Conservation (phyloP, 2,888 invertebrate genomes). For the Malthinus flaveolus region DNA sequence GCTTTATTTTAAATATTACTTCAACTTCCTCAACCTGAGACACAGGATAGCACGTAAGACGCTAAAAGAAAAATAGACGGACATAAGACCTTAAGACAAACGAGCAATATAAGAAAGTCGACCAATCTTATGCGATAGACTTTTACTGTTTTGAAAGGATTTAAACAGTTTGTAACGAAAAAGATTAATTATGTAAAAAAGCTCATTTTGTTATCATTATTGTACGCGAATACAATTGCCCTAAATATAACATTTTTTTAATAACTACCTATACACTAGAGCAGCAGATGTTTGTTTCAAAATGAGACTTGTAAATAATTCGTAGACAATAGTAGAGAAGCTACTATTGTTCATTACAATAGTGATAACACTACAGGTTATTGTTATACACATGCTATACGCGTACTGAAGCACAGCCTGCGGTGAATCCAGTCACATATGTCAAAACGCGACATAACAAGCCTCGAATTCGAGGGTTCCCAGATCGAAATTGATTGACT, state of each 20-base stretch:
- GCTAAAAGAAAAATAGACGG: too few species aligned
- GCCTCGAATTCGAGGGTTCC: slow-evolving; percentile 16
- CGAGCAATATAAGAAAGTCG: too few species aligned
- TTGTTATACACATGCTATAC: slow-evolving; percentile 32
- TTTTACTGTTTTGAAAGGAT: too few species aligned
- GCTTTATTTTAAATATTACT: too few species aligned
- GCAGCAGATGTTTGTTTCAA: slow-evolving; percentile 33
- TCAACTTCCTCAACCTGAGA: too few species aligned
- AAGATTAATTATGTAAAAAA: too few species aligned
- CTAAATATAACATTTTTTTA: slow-evolving; percentile 21
- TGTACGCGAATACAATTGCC: slow-evolving; percentile 2
- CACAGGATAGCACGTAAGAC: too few species aligned
- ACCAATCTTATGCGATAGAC: too few species aligned
- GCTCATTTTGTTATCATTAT: background rate
- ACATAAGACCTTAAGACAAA: too few species aligned
- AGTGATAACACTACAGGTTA: slow-evolving; percentile 30
- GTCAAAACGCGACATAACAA: slow-evolving; percentile 33
- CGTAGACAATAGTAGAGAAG: slow-evolving; percentile 29
- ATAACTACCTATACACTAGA: slow-evolving; percentile 13
- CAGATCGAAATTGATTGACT: slow-evolving; percentile 21
- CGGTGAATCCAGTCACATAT: slow-evolving; percentile 40
- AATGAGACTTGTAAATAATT: slow-evolving; percentile 38
- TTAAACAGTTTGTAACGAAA: too few species aligned
- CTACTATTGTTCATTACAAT: slow-evolving; percentile 22
- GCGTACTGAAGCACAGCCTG: slow-evolving; percentile 28